phyloP scores from a whole-genome alignment of 2,797 vertebrate species.

The Bovichtus diacanthus region DNA sequence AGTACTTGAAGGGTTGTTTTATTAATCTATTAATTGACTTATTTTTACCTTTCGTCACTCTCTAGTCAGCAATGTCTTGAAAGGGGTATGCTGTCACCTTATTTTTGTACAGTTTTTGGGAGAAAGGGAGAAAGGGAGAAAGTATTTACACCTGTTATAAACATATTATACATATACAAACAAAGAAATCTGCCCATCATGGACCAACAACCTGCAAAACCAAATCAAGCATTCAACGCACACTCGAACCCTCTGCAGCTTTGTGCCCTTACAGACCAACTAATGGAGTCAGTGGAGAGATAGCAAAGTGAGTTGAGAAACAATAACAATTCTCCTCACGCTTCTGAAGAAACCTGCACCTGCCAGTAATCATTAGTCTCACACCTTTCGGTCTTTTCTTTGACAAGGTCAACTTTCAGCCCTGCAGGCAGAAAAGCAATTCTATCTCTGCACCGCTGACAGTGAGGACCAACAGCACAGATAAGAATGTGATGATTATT shows the following conservation, averaged over 20 bases:
- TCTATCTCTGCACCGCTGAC: constrained; percentile 44
- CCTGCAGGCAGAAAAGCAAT: constrained; percentile 37
- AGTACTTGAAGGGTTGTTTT: background rate
- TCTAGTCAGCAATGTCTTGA: background rate
- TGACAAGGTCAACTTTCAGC: constrained; percentile 69
- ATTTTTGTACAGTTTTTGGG: background rate
- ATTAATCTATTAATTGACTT: background rate
- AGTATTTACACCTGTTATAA: too few species aligned
- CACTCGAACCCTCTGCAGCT: background rate
- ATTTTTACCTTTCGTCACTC: background rate
- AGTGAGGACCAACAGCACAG: constrained; percentile 61
- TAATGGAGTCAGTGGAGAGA: constrained; percentile 1
- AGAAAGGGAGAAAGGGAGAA: too few species aligned
- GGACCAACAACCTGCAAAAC: too few species aligned
- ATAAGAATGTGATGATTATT: constrained; percentile 74
- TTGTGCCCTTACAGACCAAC: background rate
- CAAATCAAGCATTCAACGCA: background rate
- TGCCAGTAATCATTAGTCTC: constrained; percentile 53
- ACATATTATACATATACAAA: too few species aligned
- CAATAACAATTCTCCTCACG: constrained; percentile 28
- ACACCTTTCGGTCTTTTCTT: constrained; percentile 46
- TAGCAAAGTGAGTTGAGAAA: constrained; percentile 8
- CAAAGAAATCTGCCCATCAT: too few species aligned
- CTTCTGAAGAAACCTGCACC: constrained; percentile 14
- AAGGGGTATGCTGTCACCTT: background rate